Base-by-base conservation (phyloP, 2,888 invertebrate species). In the Pseudococcus longispinus region DNA sequence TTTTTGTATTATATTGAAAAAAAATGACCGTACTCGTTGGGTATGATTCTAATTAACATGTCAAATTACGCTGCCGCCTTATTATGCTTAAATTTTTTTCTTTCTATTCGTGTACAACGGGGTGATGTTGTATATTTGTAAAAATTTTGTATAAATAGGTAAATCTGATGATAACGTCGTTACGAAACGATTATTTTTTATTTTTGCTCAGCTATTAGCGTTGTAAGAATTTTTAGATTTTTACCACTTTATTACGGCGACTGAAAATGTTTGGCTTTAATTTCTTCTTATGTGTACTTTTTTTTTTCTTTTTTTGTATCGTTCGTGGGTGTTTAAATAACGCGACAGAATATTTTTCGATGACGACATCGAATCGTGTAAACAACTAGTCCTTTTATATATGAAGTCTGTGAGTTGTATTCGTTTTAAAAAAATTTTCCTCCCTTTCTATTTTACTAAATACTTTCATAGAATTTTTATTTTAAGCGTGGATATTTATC, bases 181-280 rank as follows among this genome's bases (percentile, higher is more conserved):
- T 29, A 23, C 3, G 29, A 51, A 26, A 44, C 83, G n/a, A 70
- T 82, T 44, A 37, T 42, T 37, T 37, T 13, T 84, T 60, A 37
- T 84, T 55, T 83, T 55, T 84, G 84, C 84, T 84, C 84, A 55
- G 51, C 83, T 55, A 32, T 84, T 84, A 37, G 84, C 55, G 60
- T 60, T 37, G 11, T 84, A 60, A 84, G 42, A 42, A 42, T 80
- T 80, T 80, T 20, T 80, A 80, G 42, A 80, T 80, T 42, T 80
- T 80, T 80, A 80, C 42, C 77, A 80, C 37, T 80, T 80, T 37
- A 80, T 80, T 42, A 42, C 77, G 77, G 77, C 32, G 77, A 80
- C 77, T 80, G 77, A 80, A 20, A 80, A 80, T 42, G 11, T 80
- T 80, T 42, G 42, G 77, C 77, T 80, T 80, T 80, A 80, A 80